Percentiles rank a stretch among this genome's conserved stretches.
Evolutionary conservation across 2,113 vertebrate genomes (phyloP).

Genomic region (Baryphthengus martii): DNA sequence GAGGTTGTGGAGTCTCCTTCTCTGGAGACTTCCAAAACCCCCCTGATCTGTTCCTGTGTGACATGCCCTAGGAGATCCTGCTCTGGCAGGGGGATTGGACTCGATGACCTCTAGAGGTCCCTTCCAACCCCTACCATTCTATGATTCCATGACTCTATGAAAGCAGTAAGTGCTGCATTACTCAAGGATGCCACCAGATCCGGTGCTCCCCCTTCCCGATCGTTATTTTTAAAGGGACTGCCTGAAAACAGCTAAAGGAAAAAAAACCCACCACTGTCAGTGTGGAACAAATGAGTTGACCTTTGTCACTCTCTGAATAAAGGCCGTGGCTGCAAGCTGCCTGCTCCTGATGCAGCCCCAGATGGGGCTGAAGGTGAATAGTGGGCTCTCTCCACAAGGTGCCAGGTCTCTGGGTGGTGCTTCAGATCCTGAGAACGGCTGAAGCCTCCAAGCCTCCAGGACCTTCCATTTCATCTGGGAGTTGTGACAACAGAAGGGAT

Average conservation of each 20-base stretch:
- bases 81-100: no score
- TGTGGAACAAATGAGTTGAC: background rate
- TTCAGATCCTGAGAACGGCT: background rate
- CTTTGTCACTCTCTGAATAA: background rate
- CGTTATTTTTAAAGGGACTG: background rate
- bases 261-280: background rate
- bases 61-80: no score
- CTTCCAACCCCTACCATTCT: no score
- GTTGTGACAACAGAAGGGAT: background rate
- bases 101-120: no score
- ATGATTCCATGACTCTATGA: no score
- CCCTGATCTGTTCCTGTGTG: no score
- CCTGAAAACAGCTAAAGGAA: background rate
- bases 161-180: background rate
- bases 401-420: background rate
- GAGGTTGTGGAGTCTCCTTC: no score
- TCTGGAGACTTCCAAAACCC: no score
- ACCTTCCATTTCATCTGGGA: background rate
- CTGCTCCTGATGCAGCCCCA: background rate
- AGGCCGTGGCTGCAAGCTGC: background rate
- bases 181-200: background rate
- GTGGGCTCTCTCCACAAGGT: background rate
- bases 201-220: background rate
- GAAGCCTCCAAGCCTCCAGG: background rate
- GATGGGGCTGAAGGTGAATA: rapidly evolving